Conservation (phyloP, 1,140 invertebrate species). For the Drosophila malerkotliana region DNA sequence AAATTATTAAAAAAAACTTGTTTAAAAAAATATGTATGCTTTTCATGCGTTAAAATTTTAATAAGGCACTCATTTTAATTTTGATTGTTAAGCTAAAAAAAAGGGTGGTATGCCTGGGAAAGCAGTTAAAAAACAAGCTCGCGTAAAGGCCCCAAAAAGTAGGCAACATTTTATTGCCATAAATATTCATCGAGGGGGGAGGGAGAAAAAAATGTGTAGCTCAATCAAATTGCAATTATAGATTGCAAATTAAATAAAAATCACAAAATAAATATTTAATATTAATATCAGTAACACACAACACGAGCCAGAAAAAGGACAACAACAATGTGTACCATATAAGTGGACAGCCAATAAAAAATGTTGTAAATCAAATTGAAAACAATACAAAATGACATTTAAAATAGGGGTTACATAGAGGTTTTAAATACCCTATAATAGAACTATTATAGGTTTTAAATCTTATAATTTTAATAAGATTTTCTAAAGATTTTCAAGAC, state of each 20-base stretch:
- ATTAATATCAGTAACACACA: constrained; percentile 64
- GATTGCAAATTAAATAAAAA: constrained; percentile 80
- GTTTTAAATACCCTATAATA: neutral
- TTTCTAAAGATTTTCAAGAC: neutral
- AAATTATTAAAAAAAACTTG: constrained; percentile 35
- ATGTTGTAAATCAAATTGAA: constrained; percentile 30
- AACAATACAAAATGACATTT: constrained; percentile 24
- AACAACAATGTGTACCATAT: constrained; percentile 19
- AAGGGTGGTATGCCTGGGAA: too few species aligned
- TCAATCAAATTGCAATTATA: constrained; percentile 76
- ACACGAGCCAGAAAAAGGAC: constrained; percentile 29
- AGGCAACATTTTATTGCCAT: constrained; percentile 11
- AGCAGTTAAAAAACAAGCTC: too few species aligned
- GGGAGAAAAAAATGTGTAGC: neutral
- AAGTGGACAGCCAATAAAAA: constrained; percentile 26
- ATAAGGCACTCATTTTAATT: constrained; percentile 83
- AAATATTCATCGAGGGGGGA: constrained; percentile 18
- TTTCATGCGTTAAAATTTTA: constrained; percentile 82
- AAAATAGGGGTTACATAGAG: neutral
- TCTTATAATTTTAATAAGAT: neutral
- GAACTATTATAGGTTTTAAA: neutral
- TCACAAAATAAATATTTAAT: constrained; percentile 81
- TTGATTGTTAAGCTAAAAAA: constrained; percentile 66
- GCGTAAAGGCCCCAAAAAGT: neutral
- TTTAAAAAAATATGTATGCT: constrained; percentile 16